Evolutionary conservation across 2,888 invertebrate species (phyloP).

Genomic region (Caenorhabditis sp.): DNA sequence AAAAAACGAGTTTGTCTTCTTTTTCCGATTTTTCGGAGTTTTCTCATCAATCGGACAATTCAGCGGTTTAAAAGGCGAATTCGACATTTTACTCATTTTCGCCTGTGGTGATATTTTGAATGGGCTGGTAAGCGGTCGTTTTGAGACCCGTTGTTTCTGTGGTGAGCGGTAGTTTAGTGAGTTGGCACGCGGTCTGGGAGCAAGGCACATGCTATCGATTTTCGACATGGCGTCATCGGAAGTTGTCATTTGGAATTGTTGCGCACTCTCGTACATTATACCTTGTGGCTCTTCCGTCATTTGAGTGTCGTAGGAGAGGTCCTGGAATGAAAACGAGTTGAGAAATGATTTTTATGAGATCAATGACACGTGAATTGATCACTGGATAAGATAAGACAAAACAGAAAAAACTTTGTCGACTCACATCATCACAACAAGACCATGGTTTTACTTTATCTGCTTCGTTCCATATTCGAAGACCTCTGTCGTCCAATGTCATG

Average conservation of each 20-base stretch:
- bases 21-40: constrained; percentile 2
- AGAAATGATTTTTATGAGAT: no score
- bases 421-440: constrained; percentile 21
- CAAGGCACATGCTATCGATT: constrained; percentile 14
- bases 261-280: constrained; percentile 15
- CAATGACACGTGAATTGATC: no score
- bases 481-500: constrained; percentile 31
- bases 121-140: constrained; percentile 8
- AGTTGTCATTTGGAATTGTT: constrained; percentile 13
- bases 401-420: not conserved
- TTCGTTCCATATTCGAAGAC: constrained; percentile 34
- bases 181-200: constrained; percentile 13
- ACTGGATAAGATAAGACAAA: constrained; percentile 1
- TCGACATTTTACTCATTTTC: constrained; percentile 19
- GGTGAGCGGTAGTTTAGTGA: constrained; percentile 15
- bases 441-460: constrained; percentile 15
- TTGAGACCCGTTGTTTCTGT: constrained; percentile 24
- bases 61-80: not conserved
- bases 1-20: constrained; percentile 15
- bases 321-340: not conserved
- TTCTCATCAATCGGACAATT: not conserved
- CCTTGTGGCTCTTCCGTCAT: not conserved
- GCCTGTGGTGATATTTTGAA: constrained; percentile 19
- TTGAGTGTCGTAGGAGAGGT: not conserved
- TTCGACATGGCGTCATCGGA: constrained; percentile 18